These are phyloP conservation scores for Cheilosia variabilis DNA, from an alignment of 2,888 invertebrate species.

Conservation along the genomic window DNA sequence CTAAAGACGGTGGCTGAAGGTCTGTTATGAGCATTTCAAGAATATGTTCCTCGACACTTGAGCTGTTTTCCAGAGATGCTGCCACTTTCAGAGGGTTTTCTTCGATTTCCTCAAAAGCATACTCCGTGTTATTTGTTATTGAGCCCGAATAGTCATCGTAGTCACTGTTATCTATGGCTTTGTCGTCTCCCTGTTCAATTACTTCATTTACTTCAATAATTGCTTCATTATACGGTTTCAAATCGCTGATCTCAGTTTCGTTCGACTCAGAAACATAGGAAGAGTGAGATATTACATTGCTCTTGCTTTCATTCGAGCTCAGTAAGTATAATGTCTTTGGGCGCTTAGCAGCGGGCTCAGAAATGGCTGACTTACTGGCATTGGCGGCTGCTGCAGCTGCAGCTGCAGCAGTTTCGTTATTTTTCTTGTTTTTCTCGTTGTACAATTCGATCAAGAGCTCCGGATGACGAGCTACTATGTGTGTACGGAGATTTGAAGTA, in stretches of 20 bases:
- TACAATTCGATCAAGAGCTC: constrained; percentile 77
- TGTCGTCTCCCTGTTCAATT: constrained; percentile 59
- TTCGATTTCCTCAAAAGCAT: constrained; percentile 63
- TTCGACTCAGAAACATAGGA: constrained; percentile 17
- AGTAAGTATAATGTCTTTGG: constrained; percentile 40
- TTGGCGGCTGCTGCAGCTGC: neutral
- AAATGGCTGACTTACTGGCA: neutral
- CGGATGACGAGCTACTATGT: constrained; percentile 79
- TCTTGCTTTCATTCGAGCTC: constrained; percentile 10
- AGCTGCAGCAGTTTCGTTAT: neutral
- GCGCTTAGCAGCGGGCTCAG: constrained; percentile 53
- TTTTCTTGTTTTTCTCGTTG: constrained; percentile 67
- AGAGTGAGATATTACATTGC: constrained; percentile 19
- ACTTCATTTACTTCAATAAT: constrained; percentile 64
- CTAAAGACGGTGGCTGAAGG: constrained; percentile 75
- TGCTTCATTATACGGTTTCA: constrained; percentile 42
- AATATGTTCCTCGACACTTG: constrained; percentile 60
- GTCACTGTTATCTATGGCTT: constrained; percentile 49
- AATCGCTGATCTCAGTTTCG: constrained; percentile 12
- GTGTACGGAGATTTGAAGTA: constrained; percentile 79
- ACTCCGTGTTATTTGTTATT: constrained; percentile 44
- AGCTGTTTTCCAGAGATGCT: constrained; percentile 10
- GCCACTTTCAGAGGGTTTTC: constrained; percentile 20
- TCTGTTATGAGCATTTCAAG: constrained; percentile 78
- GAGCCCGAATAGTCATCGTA: constrained; percentile 55